A percentile compares a stretch with the other conserved stretches of the same genome.
Evolutionary conservation across 2,113 vertebrate genomes (phyloP).

Genomic region (Bos javanicus): DNA sequence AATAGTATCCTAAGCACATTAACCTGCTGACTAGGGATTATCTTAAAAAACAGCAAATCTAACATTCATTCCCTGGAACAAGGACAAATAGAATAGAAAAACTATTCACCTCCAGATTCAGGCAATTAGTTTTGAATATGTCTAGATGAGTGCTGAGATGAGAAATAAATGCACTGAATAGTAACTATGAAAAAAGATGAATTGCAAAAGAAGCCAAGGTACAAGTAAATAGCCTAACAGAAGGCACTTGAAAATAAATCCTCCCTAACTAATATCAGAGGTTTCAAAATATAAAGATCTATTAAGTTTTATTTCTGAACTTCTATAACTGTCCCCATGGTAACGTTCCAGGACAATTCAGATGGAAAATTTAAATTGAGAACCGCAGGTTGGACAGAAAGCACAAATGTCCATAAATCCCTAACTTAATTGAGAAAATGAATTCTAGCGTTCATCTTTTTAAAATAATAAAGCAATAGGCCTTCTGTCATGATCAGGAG

Average conservation of each 20-base stretch:
- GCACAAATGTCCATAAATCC: slow-evolving; percentile 28
- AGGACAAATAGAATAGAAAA: slow-evolving; percentile 65
- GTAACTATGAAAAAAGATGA: slow-evolving; percentile 47
- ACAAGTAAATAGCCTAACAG: slow-evolving; percentile 47
- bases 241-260: slow-evolving; percentile 54
- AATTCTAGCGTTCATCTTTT: slow-evolving; percentile 23
- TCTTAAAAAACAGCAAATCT: slow-evolving; percentile 47
- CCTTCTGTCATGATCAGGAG: not conserved
- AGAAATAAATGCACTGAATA: slow-evolving; percentile 59
- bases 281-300: slow-evolving; percentile 35
- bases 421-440: slow-evolving; percentile 33
- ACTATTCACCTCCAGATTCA: slow-evolving; percentile 34
- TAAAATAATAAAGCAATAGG: not conserved
- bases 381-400: not conserved
- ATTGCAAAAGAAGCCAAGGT: slow-evolving; percentile 26
- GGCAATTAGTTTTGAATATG: slow-evolving; percentile 62
- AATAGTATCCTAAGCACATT: slow-evolving; percentile 35
- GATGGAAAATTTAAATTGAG: slow-evolving; percentile 55
- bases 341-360: slow-evolving; percentile 43
- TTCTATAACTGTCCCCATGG: not conserved
- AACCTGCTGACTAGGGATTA: slow-evolving; percentile 34
- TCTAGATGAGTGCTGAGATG: slow-evolving; percentile 21
- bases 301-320: slow-evolving; percentile 52
- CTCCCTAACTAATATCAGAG: not conserved
- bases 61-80: slow-evolving; percentile 48